Base-by-base conservation (phyloP, 2,797 vertebrate species). In the Centroberyx gerrardi region DNA sequence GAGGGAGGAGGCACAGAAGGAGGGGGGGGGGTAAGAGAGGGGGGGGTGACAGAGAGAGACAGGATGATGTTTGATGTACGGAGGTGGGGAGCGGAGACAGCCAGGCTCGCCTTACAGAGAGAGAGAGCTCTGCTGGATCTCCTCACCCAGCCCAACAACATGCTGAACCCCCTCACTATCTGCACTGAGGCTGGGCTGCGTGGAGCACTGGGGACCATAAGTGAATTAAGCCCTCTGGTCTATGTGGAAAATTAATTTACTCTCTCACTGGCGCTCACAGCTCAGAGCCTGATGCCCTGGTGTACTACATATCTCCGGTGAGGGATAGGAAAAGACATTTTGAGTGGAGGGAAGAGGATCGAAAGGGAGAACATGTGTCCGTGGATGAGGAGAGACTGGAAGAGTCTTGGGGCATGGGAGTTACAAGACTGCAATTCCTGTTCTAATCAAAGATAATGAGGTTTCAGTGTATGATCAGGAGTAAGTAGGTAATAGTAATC, bases 141-240 rank as follows among this genome's bases (percentile, higher is more conserved):
- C 61, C 27, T 80, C 65, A 51, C 29, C 51, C 9, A 10, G 69
- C 48, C 64, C 59, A 63, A 42, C 56, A 22, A 8, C 63, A 68
- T 38, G 2, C 67, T 29, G 38, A 58, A 68, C 46, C 52, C 66
- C 58, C 48, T 33, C 53, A 9, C 51, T 2, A 18, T 22, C 60
- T 76, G 78, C 67, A 33, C 75, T 22, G 73, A 73, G 79, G 63
- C 69, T 14, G 4, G 64, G 29, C 81, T 48, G 49, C 55, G 0
- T 63, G 36, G 63, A 89, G 76, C 77, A 87, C 84, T 44, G 78
- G 33, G 87, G 68, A 72, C 29, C 67, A 51, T 74, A 80, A 86
- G 76, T 87, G 76, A 82, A 87, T 88, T 81, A 81, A 85, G 78
- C 66, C 78, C 46, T 68, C 53, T 76, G 78, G 73, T 88, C 80